Percentiles rank a stretch among this genome's conserved stretches.
These are phyloP conservation scores for Cyprinodon tularosa DNA, from an alignment of 2,113 vertebrate species.

Conservation along the genomic window DNA sequence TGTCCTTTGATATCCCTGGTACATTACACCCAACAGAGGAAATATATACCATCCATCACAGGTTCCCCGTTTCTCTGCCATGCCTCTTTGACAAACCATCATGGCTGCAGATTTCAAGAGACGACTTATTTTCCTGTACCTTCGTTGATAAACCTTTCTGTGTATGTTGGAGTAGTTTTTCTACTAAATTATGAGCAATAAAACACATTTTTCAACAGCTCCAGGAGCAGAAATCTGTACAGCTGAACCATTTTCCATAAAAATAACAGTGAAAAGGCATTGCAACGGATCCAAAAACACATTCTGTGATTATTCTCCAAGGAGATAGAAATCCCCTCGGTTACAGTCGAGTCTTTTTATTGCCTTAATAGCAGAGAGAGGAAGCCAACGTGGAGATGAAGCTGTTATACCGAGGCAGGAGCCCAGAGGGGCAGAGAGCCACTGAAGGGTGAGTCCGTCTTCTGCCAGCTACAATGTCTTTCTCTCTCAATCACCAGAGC, in stretches of 20 bases:
- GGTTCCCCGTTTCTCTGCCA: no score
- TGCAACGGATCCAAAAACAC: neutral
- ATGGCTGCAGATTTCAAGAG: neutral
- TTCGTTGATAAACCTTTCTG: neutral
- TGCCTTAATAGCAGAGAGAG: neutral
- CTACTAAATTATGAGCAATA: neutral
- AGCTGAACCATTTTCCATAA: neutral
- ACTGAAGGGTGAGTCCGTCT: conserved; percentile 23
- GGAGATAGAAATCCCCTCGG: neutral
- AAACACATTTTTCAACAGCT: neutral
- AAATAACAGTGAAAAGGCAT: neutral
- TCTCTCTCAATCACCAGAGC: conserved; percentile 40
- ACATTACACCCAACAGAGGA: neutral
- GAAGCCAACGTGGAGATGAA: neutral
- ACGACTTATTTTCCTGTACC: neutral
- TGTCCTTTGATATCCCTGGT: neutral
- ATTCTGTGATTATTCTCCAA: neutral
- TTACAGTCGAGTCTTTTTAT: conserved; percentile 9
- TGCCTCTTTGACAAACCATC: neutral
- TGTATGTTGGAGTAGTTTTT: neutral
- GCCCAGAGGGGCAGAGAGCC: conserved; percentile 24
- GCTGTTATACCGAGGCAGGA: conserved; percentile 2
- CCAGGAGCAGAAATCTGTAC: neutral
- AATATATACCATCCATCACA: neutral
- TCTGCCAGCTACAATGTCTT: conserved; percentile 40